Base-by-base conservation (phyloP, 2,888 invertebrate genomes). In the Parascotia fuliginaria region DNA sequence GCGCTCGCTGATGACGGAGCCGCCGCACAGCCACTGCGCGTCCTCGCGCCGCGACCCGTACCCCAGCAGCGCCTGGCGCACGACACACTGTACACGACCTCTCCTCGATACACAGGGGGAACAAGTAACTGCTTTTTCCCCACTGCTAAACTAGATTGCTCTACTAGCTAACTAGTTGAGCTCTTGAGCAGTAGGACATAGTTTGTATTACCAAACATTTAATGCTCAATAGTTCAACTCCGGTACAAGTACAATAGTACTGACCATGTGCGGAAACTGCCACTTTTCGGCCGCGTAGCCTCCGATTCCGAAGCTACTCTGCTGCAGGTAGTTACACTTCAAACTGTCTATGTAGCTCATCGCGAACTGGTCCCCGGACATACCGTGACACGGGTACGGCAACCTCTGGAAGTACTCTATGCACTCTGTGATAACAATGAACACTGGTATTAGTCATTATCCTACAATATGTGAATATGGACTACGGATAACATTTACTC, bases 11-110 rank as follows among this genome's bases (percentile, higher is more conserved):
- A 85, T 68, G 4, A 85, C 40, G 0, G 78, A 49, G 0, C 84
- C 85, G 0, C 80, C 83, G 42, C 85, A 85, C 0, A 66, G 56
- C 79, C 81, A 85, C 7, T 66, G 43, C 0, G 65, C 48, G 0
- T 44, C 24, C 0, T 52, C 29, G 2, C 42, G 38, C 0, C 64
- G 51, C 1, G 58, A 53, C 0, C 78, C 82, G 31, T 67, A 82
- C 0, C 83, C 83, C 0, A 84, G 58, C 1, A 83, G 59, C 0
- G 65, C 83, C 84, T 84, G 55, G n/a, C n/a, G n/a, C n/a, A n/a
- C n/a, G n/a, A n/a, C n/a, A n/a, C n/a, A n/a, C n/a, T n/a, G n/a
- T n/a, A n/a, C n/a, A n/a, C n/a, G n/a, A n/a, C n/a, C n/a, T n/a
- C n/a, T n/a, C n/a, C n/a, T n/a, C n/a, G n/a, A n/a, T n/a, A n/a